These are phyloP conservation scores for Calypte anna DNA, from an alignment of 2,113 vertebrate species.

Conservation along the genomic window DNA sequence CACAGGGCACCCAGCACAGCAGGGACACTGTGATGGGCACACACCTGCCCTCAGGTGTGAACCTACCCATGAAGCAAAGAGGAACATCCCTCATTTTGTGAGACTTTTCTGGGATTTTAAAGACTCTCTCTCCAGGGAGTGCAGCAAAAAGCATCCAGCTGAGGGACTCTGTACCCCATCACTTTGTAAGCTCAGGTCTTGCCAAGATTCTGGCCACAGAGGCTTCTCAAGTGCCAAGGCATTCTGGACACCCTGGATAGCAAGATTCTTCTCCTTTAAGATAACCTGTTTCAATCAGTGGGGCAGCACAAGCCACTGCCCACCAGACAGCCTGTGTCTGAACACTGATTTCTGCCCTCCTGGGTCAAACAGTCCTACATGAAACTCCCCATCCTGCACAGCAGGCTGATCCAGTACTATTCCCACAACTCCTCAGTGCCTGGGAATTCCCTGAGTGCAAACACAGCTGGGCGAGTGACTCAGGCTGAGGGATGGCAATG, in stretches of 20 bases:
- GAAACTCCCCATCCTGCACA: neutral
- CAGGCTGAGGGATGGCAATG: neutral
- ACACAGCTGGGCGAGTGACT: neutral
- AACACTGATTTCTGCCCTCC: neutral
- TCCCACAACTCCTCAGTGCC: neutral
- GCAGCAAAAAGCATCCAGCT: neutral
- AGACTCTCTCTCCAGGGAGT: neutral
- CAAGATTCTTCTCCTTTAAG: neutral
- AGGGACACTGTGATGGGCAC: neutral
- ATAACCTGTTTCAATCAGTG: neutral
- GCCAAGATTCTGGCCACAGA: neutral
- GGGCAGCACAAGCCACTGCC: neutral
- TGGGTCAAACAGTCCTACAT: neutral
- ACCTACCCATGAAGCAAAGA: neutral
- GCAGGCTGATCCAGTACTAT: neutral
- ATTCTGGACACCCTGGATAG: neutral
- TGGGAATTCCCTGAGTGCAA: neutral
- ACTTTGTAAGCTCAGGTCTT: neutral
- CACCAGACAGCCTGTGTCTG: neutral
- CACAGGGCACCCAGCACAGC: neutral
- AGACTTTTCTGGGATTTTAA: neutral
- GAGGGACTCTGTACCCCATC: neutral
- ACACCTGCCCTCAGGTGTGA: rapidly evolving
- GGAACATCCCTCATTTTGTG: neutral
- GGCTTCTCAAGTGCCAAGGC: neutral